Percentiles rank a stretch among this genome's conserved stretches.
Evolutionary conservation across 2,888 invertebrate genomes (phyloP).

Genomic region (Drosophila quasianomalipes): DNA sequence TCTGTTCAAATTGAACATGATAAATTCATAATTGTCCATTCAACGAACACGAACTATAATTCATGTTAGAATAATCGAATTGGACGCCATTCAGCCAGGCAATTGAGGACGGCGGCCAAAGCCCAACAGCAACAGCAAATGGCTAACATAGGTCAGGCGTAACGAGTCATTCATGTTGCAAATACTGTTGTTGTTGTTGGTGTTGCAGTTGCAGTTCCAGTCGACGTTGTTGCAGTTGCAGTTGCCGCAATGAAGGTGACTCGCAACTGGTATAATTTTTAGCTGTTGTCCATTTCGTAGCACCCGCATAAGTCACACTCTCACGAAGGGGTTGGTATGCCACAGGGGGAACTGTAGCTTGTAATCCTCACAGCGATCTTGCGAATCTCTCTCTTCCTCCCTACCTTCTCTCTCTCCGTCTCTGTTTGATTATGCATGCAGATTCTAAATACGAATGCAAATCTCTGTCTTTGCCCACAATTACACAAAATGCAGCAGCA

Average conservation of each 20-base stretch:
- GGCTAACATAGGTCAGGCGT: constrained; percentile 79
- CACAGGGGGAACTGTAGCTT: constrained; percentile 17
- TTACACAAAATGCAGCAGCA: constrained; percentile 51
- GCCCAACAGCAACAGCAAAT: constrained; percentile 69
- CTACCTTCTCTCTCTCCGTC: neutral
- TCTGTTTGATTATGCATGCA: constrained; percentile 4
- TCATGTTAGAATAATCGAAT: constrained; percentile 82
- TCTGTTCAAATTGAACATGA: constrained; percentile 82
- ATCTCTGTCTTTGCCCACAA: constrained; percentile 54
- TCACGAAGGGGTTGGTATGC: constrained; percentile 1
- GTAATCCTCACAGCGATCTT: constrained; percentile 51
- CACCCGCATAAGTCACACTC: constrained; percentile 79
- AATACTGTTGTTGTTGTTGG: constrained; percentile 35
- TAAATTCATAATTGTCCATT: constrained; percentile 82
- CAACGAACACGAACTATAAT: constrained; percentile 82
- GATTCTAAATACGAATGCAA: constrained; percentile 63
- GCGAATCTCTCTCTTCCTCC: constrained; percentile 18
- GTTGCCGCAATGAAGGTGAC: constrained; percentile 58
- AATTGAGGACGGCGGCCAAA: constrained; percentile 78
- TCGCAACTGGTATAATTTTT: constrained; percentile 67
- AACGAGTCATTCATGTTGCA: constrained; percentile 80
- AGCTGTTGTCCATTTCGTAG: constrained; percentile 58
- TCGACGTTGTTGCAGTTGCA: constrained; percentile 46
- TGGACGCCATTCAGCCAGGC: constrained; percentile 80
- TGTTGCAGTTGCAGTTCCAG: constrained; percentile 44